These are phyloP conservation scores for Antigone vipio DNA, from an alignment of 2,113 vertebrate genomes.

Conservation along the genomic window DNA sequence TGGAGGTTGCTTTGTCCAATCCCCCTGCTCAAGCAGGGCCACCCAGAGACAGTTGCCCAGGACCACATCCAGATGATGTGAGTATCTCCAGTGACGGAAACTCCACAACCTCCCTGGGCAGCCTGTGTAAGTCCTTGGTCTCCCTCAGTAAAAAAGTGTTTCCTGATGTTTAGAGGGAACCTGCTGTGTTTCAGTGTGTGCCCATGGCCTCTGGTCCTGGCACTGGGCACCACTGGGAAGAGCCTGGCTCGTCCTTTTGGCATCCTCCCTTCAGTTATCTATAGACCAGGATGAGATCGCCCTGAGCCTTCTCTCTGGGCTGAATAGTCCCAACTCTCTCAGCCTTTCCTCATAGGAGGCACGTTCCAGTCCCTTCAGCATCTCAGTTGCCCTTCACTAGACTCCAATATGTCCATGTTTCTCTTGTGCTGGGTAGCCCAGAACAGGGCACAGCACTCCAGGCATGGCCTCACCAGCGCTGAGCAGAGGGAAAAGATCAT, in stretches of 20 bases:
- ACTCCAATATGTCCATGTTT: fast-evolving
- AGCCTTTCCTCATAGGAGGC: neutral
- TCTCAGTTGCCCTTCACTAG: fast-evolving
- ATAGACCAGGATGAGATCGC: fast-evolving
- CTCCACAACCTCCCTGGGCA: neutral
- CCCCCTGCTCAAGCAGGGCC: neutral
- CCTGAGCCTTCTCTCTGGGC: neutral
- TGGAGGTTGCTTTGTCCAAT: neutral
- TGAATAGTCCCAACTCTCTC: neutral
- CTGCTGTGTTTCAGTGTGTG: neutral
- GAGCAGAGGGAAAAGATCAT: neutral
- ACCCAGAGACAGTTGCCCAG: neutral
- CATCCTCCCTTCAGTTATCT: neutral
- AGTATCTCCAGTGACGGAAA: neutral
- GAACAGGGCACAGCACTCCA: neutral
- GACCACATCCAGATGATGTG: too few species aligned
- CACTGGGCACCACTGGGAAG: neutral
- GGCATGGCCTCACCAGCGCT: neutral
- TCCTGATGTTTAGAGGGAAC: fast-evolving
- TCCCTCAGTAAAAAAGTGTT: neutral
- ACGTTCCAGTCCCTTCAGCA: neutral
- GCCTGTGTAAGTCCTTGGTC: neutral
- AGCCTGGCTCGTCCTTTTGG: neutral
- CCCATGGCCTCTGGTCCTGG: fast-evolving
- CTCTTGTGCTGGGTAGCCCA: neutral